Evolutionary conservation across 2,797 vertebrate species (phyloP).

Genomic region (Halcyon smyrnensis): DNA sequence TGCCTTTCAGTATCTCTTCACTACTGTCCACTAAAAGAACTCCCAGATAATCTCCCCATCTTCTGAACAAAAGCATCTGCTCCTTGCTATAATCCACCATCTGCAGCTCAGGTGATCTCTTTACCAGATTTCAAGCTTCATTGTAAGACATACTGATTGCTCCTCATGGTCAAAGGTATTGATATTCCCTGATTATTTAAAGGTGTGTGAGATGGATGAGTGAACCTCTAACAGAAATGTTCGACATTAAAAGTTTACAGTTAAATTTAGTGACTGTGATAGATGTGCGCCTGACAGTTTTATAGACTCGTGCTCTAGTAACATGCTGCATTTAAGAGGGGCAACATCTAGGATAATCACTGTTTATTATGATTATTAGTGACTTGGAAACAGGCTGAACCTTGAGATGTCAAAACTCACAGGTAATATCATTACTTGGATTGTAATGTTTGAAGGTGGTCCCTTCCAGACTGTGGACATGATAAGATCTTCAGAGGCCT

Average conservation of each 20-base stretch:
- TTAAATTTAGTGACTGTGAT: neutral
- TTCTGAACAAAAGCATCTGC: neutral
- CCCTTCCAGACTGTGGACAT: neutral
- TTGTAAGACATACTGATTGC: neutral
- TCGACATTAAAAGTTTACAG: neutral
- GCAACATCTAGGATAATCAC: neutral
- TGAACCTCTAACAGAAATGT: neutral
- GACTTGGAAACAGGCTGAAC: neutral
- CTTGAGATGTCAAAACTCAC: neutral
- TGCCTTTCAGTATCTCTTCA: neutral
- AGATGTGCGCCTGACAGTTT: neutral
- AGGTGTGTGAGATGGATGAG: neutral
- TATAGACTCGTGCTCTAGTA: neutral
- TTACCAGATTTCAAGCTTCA: neutral
- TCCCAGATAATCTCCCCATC: neutral
- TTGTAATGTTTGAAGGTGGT: neutral
- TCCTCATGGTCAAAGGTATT: neutral
- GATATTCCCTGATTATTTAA: neutral
- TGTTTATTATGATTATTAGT: neutral
- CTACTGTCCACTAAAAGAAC: neutral
- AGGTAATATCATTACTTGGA: neutral
- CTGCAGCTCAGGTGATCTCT: neutral
- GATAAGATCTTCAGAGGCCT: neutral
- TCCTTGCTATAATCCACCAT: neutral
- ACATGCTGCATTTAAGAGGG: neutral